Evolutionary conservation across 1,140 invertebrate genomes (phyloP), one percentile per base, ranked within the genome.

Genomic region (Drosophila rhopaloa): DNA sequence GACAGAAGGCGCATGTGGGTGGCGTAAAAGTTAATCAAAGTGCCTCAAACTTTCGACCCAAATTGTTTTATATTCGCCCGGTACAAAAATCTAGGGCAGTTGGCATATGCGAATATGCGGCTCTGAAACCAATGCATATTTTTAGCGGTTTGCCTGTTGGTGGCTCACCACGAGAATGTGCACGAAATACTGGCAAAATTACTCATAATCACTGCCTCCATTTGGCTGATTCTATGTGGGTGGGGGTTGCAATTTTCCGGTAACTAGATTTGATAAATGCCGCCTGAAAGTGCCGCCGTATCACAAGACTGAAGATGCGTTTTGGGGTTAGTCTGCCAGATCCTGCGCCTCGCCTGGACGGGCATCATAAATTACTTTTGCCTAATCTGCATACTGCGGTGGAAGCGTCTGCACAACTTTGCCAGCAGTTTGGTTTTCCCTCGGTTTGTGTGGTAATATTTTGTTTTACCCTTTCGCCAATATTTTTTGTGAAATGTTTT

Each of bases 351-450:
- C 65, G 63, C 74, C 65, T 78, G 60, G 74, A 74, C 62, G 65
- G 51, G 82, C 74, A 71, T 65, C 82, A 79, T 81, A 85, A 85
- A 85, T 85, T 75, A 86, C 79, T 86, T 86, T 65, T 65, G 82
- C 65, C 74, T 79, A 85, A 85, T 85, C 82, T 79, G 82, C 82
- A 86, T 86, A 76, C 57, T 62, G 74, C 73, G 70, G 41, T 62
- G 48, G 24, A 63, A 50, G 60, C 61, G 58, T 65, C 61, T 38
- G 74, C 46, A 53, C 29, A 53, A 57, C 35, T 43, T 32, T 44
- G 14, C 61, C 40, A 27, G 40, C 40, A 44, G n/a, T 27, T 60
- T 24, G 13, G 27, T 35, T 38, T 73, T 44, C 16, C 40, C 37
- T 44, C 50, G 37, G 47, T 38, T 43, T 60, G 32, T 67, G 46